phyloP scores from a whole-genome alignment of 2,113 vertebrate species.

The Brachyhypopomus gauderio region DNA sequence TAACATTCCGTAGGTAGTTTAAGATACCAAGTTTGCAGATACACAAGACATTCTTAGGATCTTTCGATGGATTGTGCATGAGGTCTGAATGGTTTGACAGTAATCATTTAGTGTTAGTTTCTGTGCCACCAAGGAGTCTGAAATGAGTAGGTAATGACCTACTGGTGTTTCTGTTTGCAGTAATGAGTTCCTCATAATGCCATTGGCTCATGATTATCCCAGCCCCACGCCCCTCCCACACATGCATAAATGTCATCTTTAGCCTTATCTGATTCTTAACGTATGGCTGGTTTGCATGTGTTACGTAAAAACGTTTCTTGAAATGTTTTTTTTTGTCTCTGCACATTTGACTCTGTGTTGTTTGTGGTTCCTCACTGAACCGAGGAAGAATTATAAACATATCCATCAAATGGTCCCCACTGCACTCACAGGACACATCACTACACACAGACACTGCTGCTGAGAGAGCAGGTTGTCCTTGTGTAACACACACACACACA shows the following conservation, averaged over 20 bases:
- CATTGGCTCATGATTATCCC: too few relatives aligned
- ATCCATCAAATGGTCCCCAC: not conserved
- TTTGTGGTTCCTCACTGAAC: not conserved
- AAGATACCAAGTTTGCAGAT: too few relatives aligned
- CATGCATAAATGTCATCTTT: constrained; percentile 30
- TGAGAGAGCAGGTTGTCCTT: constrained; percentile 9
- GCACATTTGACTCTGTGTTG: not conserved
- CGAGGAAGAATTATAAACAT: not conserved
- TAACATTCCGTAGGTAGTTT: too few relatives aligned
- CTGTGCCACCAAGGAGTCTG: too few relatives aligned
- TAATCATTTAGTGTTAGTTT: too few relatives aligned
- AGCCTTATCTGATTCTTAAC: constrained; percentile 11
- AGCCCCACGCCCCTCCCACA: not conserved
- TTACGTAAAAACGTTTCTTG: not conserved
- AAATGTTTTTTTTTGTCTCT: not conserved
- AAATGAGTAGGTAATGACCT: not conserved
- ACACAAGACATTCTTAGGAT: too few relatives aligned
- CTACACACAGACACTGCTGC: too few relatives aligned
- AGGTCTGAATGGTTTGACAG: not conserved
- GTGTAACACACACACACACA: constrained; percentile 1
- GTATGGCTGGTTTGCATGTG: not conserved
- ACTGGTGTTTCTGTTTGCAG: not conserved
- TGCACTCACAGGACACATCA: too few relatives aligned
- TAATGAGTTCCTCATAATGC: not conserved
- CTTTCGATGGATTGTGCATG: not conserved